Evolutionary conservation across 2,888 invertebrate genomes (phyloP).

Genomic region (Trissolcus brochymenae): DNA sequence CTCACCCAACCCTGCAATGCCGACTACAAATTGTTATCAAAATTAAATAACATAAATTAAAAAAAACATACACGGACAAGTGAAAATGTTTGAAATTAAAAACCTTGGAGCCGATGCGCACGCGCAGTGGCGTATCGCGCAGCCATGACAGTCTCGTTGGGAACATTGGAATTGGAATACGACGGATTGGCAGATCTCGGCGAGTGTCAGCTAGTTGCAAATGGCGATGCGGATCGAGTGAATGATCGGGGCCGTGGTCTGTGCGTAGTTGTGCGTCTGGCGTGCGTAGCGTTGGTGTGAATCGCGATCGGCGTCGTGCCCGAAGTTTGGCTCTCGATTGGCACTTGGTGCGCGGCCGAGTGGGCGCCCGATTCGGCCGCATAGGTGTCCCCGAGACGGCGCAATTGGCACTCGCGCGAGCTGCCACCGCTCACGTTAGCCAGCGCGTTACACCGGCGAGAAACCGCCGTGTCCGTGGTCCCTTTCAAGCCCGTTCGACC

Average conservation of each 20-base stretch:
- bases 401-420: slow-evolving; percentile 14
- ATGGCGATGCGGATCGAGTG: slow-evolving; percentile 36
- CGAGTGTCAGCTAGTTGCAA: slow-evolving; percentile 46
- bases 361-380: neutral
- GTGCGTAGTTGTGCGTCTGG: slow-evolving; percentile 28
- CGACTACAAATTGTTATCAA: too few relatives aligned
- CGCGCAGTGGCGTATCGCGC: slow-evolving; percentile 20
- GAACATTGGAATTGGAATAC: slow-evolving; percentile 6
- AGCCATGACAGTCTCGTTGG: slow-evolving; percentile 22
- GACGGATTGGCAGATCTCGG: slow-evolving; percentile 30
- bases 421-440: slow-evolving; percentile 1
- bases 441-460: slow-evolving; percentile 8
- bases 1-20: too few relatives aligned
- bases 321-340: slow-evolving; percentile 21
- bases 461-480: neutral
- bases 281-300: slow-evolving; percentile 19
- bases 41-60: too few relatives aligned
- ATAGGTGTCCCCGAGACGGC: slow-evolving; percentile 1
- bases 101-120: slow-evolving; percentile 2
- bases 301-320: slow-evolving; percentile 23
- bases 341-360: slow-evolving; percentile 6
- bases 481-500: neutral
- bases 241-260: slow-evolving; percentile 23
- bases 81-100: too few relatives aligned
- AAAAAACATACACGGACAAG: too few relatives aligned